Conservation (phyloP, 2,888 invertebrate genomes). For the Drepana falcataria region DNA sequence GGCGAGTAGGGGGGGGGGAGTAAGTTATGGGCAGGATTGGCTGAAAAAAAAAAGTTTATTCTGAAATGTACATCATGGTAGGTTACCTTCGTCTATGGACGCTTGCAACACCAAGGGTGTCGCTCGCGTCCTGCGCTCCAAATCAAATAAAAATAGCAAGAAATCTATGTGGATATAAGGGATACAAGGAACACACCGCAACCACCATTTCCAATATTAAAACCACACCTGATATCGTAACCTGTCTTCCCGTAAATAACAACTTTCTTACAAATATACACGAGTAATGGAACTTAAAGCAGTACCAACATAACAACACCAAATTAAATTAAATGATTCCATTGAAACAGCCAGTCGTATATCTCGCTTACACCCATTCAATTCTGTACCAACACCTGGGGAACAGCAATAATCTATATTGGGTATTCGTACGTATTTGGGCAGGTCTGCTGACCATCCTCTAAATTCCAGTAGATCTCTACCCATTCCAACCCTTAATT, state of each 20-base stretch:
- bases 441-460: slow-evolving; percentile 36
- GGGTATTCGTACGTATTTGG: slow-evolving; percentile 25
- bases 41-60: too few species aligned
- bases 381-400: slow-evolving; percentile 34
- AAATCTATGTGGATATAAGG: too few species aligned
- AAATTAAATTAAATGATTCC: neutral
- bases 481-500: slow-evolving; percentile 70
- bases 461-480: slow-evolving; percentile 70
- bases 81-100: too few species aligned
- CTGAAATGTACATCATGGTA: too few species aligned
- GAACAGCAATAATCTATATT: slow-evolving; percentile 30
- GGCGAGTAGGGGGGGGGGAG: too few species aligned
- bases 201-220: too few species aligned
- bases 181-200: too few species aligned
- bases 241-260: neutral
- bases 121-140: too few species aligned
- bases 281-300: neutral
- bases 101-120: too few species aligned
- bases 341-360: neutral
- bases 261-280: neutral
- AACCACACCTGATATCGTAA: too few species aligned
- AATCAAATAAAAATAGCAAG: too few species aligned
- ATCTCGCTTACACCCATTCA: slow-evolving; percentile 5
- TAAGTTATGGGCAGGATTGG: too few species aligned
- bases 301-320: neutral